These are phyloP conservation scores for Lordiphosa collinella DNA, from an alignment of 1,140 invertebrate genomes.

Conservation along the genomic window DNA sequence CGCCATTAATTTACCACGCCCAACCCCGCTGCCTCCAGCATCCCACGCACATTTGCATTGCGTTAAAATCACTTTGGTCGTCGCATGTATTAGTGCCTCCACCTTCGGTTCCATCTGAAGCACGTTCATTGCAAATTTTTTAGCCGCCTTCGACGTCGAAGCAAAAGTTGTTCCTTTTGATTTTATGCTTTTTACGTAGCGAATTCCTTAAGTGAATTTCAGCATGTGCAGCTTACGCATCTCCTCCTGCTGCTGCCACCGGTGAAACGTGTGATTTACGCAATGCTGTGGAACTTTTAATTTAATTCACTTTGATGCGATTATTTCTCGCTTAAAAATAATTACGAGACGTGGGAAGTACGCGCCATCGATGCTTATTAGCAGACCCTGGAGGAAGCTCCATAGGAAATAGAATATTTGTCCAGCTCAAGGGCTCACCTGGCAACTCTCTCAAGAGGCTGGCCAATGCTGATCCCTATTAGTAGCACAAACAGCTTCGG, in stretches of 20 bases:
- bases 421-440: constrained; percentile 40
- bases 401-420: constrained; percentile 17
- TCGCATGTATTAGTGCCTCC: constrained; percentile 48
- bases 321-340: constrained; percentile 58
- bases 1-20: constrained; percentile 68
- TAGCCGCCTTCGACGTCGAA: constrained; percentile 9
- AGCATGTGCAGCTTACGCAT: constrained; percentile 61
- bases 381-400: background rate
- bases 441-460: constrained; percentile 63
- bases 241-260: background rate
- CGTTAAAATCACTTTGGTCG: constrained; percentile 56
- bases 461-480: constrained; percentile 75
- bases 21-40: constrained; percentile 3
- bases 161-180: constrained; percentile 58
- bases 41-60: constrained; percentile 34
- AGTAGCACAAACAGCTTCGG: constrained; percentile 60
- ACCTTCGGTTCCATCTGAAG: background rate
- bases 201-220: constrained; percentile 72
- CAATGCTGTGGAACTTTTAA: constrained; percentile 61
- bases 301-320: constrained; percentile 71
- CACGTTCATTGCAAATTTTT: constrained; percentile 64
- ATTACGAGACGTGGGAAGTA: constrained; percentile 49
- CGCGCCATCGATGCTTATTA: constrained; percentile 43
- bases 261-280: constrained; percentile 54
- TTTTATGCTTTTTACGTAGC: constrained; percentile 52